Evolutionary conservation across 2,113 vertebrate species (phyloP).

Genomic region (Rhea americana): DNA sequence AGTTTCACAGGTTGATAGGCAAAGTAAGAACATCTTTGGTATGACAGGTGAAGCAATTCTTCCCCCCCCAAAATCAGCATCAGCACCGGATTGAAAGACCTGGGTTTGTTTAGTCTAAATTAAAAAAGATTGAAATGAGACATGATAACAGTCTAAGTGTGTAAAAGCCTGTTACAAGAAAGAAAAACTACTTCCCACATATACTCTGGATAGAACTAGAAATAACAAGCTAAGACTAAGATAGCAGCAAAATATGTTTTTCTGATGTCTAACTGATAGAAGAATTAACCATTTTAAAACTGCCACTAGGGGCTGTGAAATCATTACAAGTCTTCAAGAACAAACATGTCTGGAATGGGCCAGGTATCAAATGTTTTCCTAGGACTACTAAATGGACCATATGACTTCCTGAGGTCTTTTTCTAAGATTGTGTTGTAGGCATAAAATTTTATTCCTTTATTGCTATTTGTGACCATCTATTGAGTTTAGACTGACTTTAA

Average conservation of each 20-base stretch:
- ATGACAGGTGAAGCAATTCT: neutral
- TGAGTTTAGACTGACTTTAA: neutral
- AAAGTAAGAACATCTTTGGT: neutral
- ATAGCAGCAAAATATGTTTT: conserved; percentile 10
- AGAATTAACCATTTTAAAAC: neutral
- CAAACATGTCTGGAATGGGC: neutral
- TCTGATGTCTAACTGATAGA: neutral
- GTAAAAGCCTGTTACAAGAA: conserved; percentile 39
- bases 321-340: conserved; percentile 8
- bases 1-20: neutral
- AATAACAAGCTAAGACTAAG: neutral
- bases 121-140: conserved; percentile 45
- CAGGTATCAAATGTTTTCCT: conserved; percentile 6
- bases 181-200: conserved; percentile 32
- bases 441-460: neutral
- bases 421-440: neutral
- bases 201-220: conserved; percentile 3
- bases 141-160: conserved; percentile 54
- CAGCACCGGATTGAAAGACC: conserved; percentile 42
- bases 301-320: conserved; percentile 19
- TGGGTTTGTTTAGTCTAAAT: conserved; percentile 67
- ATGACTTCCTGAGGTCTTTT: neutral
- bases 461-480: neutral
- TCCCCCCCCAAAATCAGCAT: neutral
- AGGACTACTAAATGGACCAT: neutral